A percentile compares a stretch with the other conserved stretches of the same genome.
Conservation (phyloP, 1,140 invertebrate species). For the Marisa cornuarietis region DNA sequence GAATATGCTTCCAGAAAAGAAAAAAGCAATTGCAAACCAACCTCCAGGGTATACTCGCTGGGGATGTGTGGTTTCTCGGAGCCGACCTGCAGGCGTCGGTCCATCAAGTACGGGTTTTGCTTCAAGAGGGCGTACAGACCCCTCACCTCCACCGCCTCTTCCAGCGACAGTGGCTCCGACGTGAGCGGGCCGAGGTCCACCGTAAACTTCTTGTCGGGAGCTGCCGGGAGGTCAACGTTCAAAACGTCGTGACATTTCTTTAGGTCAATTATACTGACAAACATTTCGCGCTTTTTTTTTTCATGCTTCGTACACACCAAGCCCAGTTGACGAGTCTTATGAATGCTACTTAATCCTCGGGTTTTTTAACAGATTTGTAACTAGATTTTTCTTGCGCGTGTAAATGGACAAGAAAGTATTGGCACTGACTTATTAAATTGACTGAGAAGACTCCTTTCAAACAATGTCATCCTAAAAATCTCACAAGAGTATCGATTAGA, state of each 20-base stretch:
- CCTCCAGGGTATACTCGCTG: background rate
- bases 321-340: too few species aligned
- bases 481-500: too few species aligned
- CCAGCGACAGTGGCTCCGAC: slow-evolving; percentile 6
- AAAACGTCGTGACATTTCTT: background rate
- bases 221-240: background rate
- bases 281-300: background rate
- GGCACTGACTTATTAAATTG: too few species aligned
- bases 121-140: slow-evolving; percentile 31
- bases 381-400: too few species aligned
- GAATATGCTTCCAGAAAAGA: too few species aligned
- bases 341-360: too few species aligned
- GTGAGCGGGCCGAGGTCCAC: too few species aligned
- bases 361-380: too few species aligned
- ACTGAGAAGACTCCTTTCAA: too few species aligned
- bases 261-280: background rate
- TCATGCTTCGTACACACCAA: background rate
- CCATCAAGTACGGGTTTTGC: slow-evolving; percentile 28
- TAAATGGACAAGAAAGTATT: too few species aligned
- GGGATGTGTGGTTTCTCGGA: slow-evolving; percentile 28
- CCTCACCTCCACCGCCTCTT: slow-evolving; percentile 24
- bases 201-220: background rate
- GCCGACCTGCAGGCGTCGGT: slow-evolving; percentile 26
- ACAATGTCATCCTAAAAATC: too few species aligned
- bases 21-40: too few species aligned